These are phyloP conservation scores for Caranx melampygus DNA, from an alignment of 2,113 vertebrate species.

Conservation along the genomic window DNA sequence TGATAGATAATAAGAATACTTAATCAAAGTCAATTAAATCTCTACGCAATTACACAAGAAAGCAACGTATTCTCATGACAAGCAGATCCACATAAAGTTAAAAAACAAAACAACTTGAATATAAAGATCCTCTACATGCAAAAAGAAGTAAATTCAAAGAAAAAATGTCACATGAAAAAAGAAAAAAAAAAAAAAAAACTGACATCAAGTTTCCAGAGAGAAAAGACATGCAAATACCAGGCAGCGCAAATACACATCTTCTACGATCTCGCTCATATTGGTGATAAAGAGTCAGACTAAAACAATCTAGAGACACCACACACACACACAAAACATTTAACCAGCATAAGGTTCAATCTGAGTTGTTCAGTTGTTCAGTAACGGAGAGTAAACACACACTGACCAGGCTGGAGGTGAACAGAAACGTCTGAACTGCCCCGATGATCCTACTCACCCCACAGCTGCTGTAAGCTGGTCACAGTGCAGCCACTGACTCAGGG, in stretches of 20 bases:
- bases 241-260: background rate
- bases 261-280: background rate
- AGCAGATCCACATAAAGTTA: background rate
- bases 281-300: background rate
- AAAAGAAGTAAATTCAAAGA: background rate
- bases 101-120: too few relatives aligned
- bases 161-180: too few relatives aligned
- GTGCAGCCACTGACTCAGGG: background rate
- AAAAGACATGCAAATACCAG: background rate
- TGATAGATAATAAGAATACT: background rate
- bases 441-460: constrained; percentile 16
- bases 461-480: background rate
- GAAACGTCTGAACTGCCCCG: background rate
- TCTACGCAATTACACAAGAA: background rate
- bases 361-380: background rate
- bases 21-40: background rate
- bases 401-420: background rate
- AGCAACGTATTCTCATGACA: background rate
- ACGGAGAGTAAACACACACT: background rate
- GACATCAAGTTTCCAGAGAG: background rate
- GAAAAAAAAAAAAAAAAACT: too few relatives aligned
- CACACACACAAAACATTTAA: background rate
- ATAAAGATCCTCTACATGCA: too few relatives aligned
- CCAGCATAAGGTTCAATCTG: background rate
- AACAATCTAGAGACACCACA: background rate